These are phyloP conservation scores for Amphimallon solstitiale DNA, from an alignment of 2,888 invertebrate genomes.

Conservation along the genomic window DNA sequence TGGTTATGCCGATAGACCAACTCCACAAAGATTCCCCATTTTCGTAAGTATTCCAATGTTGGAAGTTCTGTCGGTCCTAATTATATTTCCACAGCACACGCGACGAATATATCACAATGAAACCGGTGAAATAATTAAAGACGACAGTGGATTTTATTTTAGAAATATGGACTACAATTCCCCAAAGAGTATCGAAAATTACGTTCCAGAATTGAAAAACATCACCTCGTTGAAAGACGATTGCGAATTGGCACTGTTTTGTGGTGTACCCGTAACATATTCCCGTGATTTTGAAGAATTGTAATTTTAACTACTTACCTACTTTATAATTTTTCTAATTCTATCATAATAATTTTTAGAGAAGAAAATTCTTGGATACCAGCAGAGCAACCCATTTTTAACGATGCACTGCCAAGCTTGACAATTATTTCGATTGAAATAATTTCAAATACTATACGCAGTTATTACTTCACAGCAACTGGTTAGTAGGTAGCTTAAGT, in stretches of 20 bases:
- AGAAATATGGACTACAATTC: conserved; percentile 59
- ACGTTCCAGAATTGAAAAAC: conserved; percentile 51
- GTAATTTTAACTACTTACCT: conserved; percentile 47
- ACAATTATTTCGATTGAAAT: conserved; percentile 54
- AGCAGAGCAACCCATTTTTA: conserved; percentile 54
- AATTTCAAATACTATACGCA: conserved; percentile 57
- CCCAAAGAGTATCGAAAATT: conserved; percentile 51
- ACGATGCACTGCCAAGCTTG: conserved; percentile 49
- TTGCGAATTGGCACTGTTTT: conserved; percentile 54
- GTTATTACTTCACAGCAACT: conserved; percentile 64
- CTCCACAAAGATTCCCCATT: conserved; percentile 73
- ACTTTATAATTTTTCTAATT: neutral
- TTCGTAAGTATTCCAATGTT: conserved; percentile 51
- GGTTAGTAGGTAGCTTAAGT: too few relatives aligned
- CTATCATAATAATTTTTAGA: conserved; percentile 48
- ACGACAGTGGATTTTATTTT: conserved; percentile 57
- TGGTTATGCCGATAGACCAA: conserved; percentile 66
- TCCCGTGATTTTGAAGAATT: conserved; percentile 52
- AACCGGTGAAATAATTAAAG: conserved; percentile 49
- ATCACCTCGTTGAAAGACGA: conserved; percentile 50
- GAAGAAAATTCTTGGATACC: conserved; percentile 58
- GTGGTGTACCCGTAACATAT: conserved; percentile 56
- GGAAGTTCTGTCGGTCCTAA: neutral
- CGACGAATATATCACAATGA: conserved; percentile 54
- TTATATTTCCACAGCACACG: conserved; percentile 52